Evolutionary conservation across 2,797 vertebrate genomes (phyloP), one percentile per base, ranked within the genome.

Genomic region (Pangasius macronema): DNA sequence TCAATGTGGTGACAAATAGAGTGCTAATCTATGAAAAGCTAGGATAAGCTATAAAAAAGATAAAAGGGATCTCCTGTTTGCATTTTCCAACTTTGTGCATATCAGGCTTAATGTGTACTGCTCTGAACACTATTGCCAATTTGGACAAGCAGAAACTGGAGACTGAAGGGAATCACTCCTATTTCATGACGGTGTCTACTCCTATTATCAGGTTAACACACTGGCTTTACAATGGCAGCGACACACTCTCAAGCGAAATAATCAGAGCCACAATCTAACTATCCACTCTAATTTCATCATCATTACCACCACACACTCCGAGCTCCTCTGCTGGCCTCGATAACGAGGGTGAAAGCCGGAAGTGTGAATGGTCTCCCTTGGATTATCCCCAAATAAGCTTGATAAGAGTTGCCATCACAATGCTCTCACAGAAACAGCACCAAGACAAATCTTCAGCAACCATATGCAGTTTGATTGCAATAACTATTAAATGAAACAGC

Each of bases 201-300:
- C 84, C 85, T 86, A 88, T 83, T 85, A 79, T 89, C 49, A 85
- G 55, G 87, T 87, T 88, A 90, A 85, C 61, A 68, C 57, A 75
- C 75, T 86, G 73, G 46, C 51, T 87, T 90, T 88, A 75, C 91
- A 87, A 91, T 91, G 86, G 87, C 86, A 92, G 88, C 90, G 16
- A n/a, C 82, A 85, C 85, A 85, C 83, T 87, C 39, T 33, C 75
- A 61, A 46, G 53, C 42, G 79, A 85, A 73, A 87, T 55, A 86
- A 85, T 57, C 86, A 89, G 61, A 36, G 80, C 89, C 49, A 10
- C 87, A 81, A 89, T 87, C 82, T 82, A 85, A 87, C 87, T 77
- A 91, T 83, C 89, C 86, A 90, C 85, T 87, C 76, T 86, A 90
- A 90, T 90, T 91, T 89, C 82, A 86, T 89, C 87, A 89, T 88